Evolutionary conservation across 2,797 vertebrate genomes (phyloP).

Genomic region (Cephalopachus bancanus): DNA sequence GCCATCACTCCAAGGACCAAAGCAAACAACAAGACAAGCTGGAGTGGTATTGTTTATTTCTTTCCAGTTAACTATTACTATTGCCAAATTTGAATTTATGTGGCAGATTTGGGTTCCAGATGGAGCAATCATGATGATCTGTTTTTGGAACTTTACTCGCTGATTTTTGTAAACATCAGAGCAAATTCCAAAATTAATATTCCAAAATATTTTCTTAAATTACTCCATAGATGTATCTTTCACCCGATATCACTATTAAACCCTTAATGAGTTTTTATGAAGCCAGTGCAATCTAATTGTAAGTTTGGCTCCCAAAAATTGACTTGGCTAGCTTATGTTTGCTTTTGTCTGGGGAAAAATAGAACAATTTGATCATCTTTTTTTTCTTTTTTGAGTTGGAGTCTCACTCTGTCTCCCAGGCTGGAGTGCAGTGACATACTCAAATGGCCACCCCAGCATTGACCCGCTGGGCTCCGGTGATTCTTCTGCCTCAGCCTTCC

Average conservation of each 20-base stretch:
- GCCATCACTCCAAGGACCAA: background rate
- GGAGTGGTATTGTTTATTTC: background rate
- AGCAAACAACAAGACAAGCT: background rate
- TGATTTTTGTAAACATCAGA: conserved; percentile 66
- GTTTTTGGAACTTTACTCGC: background rate
- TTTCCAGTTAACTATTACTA: background rate
- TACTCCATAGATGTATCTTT: background rate
- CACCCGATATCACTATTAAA: background rate
- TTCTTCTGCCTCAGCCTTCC: background rate
- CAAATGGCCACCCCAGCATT: background rate
- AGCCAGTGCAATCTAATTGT: background rate
- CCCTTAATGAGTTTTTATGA: background rate
- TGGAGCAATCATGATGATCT: conserved; percentile 3
- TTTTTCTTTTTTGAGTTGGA: background rate
- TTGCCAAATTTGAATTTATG: conserved; percentile 46
- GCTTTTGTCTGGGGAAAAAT: conserved; percentile 28
- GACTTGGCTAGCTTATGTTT: background rate
- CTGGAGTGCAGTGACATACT: too few relatives aligned
- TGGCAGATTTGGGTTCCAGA: conserved; percentile 63
- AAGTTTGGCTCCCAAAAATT: background rate
- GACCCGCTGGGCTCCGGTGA: background rate
- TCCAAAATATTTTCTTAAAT: conserved; percentile 63
- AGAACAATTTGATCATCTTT: background rate
- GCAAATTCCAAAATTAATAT: conserved; percentile 47
- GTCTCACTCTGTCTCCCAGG: too few relatives aligned